Evolutionary conservation across 2,888 invertebrate genomes (phyloP), one percentile per base, ranked within the genome.

Genomic region (Papilio protenor): DNA sequence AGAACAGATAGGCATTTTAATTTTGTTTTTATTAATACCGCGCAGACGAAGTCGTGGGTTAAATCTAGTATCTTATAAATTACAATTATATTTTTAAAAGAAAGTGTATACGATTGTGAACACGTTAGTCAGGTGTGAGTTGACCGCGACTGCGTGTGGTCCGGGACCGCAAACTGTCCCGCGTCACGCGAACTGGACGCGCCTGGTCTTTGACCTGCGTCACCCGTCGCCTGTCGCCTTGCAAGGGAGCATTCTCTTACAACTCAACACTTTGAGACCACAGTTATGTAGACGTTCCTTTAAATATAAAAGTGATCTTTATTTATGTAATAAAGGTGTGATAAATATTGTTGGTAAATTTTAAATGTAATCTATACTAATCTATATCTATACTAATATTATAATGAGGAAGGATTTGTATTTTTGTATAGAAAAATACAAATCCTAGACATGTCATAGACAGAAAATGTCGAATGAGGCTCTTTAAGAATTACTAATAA

Each of bases 101-200:
- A 21, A n/a, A 45, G 66, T 69, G 0, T 33, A 0, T 3, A 23
- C 23, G 14, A 27, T 33, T 73, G 45, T 69, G 66, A 69, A 69
- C 21, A 21, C 14, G 66, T 33, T 11, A 11, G 27, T 40, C 45
- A 69, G 66, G 45, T 45, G 66, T n/a, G 66, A 27, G 61, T 21
- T 5, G 61, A n/a, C n/a, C 18, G 64, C 40, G 64, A n/a, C 77
- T 78, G 83, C 77, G 83, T 82, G 83, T 81, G 83, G 83, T 82
- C 82, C 75, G 61, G 47, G 73, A 82, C 82, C 82, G 82, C 83
- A 82, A 79, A 79, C 78, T 81, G 80, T 79, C 80, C 73, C 79
- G 47, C 82, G 83, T 83, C 83, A 81, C 81, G 82, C 80, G 79
- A 83, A 80, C 80, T 77, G 76, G 79, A 80, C 77, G 75, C 78